Evolutionary conservation across 2,113 vertebrate genomes (phyloP).

Genomic region (Psettodes erumei): DNA sequence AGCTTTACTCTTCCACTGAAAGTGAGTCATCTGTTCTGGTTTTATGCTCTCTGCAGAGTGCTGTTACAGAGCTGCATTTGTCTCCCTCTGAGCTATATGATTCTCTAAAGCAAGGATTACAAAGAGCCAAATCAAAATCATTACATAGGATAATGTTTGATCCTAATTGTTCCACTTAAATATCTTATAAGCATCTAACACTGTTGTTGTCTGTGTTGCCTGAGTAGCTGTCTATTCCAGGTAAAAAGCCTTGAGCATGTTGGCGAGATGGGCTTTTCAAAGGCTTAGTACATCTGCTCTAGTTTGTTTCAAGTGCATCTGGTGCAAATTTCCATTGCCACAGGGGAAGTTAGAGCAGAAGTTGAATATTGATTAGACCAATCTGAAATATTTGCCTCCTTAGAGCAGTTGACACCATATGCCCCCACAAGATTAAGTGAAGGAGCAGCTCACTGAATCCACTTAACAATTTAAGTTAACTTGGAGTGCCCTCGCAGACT

Average conservation of each 20-base stretch:
- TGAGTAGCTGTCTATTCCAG: neutral
- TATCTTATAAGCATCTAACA: neutral
- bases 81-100: neutral
- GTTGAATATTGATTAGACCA: constrained; percentile 67
- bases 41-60: neutral
- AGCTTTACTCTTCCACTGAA: constrained; percentile 1
- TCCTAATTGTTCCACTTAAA: neutral
- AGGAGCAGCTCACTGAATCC: constrained; percentile 38
- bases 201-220: neutral
- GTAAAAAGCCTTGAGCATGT: constrained; percentile 13
- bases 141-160: neutral
- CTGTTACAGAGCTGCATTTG: neutral
- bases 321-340: constrained; percentile 41
- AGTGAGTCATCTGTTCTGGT: constrained; percentile 10
- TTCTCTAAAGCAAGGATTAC: constrained; percentile 1
- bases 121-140: neutral
- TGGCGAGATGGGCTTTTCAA: constrained; percentile 33
- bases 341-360: constrained; percentile 33
- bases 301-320: constrained; percentile 57
- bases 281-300: constrained; percentile 43
- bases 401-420: constrained; percentile 40
- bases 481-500: constrained; percentile 22
- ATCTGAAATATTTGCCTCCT: constrained; percentile 61
- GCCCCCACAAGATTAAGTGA: constrained; percentile 46
- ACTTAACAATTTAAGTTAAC: constrained; percentile 35